A percentile compares a stretch with the other conserved stretches of the same genome.
Evolutionary conservation across 1,140 invertebrate genomes (phyloP).

Genomic region (Platyscapa corneri): DNA sequence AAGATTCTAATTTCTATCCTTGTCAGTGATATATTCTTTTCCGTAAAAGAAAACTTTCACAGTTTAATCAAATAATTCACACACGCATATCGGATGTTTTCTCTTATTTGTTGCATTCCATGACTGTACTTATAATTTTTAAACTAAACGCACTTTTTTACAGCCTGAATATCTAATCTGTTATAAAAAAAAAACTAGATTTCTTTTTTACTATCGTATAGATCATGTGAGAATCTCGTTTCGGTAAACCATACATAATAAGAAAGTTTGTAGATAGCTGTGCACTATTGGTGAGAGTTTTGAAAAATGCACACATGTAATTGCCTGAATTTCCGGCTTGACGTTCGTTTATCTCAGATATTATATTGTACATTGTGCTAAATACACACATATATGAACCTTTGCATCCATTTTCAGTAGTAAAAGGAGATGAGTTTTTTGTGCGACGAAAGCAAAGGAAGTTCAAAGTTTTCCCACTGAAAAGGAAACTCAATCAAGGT

Average conservation of each 20-base stretch:
- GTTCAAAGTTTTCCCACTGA: neutral
- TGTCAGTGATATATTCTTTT: too few species aligned
- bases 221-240: neutral
- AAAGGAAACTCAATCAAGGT: neutral
- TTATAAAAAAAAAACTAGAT: neutral
- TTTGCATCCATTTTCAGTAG: too few species aligned
- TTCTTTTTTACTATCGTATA: neutral
- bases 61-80: too few species aligned
- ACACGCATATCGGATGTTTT: too few species aligned
- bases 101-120: too few species aligned
- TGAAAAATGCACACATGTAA: neutral
- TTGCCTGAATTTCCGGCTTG: neutral
- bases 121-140: too few species aligned
- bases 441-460: neutral
- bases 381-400: too few species aligned
- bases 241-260: neutral
- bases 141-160: too few species aligned
- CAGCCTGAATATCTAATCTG: too few species aligned
- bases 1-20: too few species aligned
- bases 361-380: too few species aligned
- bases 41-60: slow-evolving; percentile 9
- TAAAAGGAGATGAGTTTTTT: neutral
- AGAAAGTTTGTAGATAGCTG: neutral
- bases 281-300: neutral
- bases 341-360: too few species aligned